Conservation (phyloP, 2,797 vertebrate species). For the Lepilemur ruficaudatus region DNA sequence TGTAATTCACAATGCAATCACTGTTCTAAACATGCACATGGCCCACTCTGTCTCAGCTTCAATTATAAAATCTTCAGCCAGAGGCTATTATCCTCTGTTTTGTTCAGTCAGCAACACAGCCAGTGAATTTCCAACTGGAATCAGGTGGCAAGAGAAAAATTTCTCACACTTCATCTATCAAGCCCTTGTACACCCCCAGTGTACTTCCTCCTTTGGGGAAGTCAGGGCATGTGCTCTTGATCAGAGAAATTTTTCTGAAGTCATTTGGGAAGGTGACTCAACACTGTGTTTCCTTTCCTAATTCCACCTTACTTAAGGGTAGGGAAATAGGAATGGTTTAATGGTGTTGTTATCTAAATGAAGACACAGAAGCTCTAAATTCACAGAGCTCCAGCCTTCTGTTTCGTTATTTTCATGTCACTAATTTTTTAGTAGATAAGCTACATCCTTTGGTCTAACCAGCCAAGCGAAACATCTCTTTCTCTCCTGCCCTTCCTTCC, state of each 20-base stretch:
- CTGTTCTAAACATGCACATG: constrained; percentile 64
- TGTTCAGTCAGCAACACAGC: constrained; percentile 47
- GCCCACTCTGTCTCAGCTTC: constrained; percentile 57
- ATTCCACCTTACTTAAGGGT: background rate
- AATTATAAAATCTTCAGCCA: constrained; percentile 63
- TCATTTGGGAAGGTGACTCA: constrained; percentile 2
- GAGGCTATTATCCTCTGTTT: constrained; percentile 55
- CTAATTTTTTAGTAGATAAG: background rate
- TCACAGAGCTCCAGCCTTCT: background rate
- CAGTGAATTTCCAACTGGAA: constrained; percentile 61
- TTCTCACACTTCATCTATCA: background rate
- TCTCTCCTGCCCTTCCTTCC: background rate
- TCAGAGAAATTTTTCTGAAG: background rate
- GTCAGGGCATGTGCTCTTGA: background rate
- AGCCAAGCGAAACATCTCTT: background rate
- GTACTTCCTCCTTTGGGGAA: background rate
- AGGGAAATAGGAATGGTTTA: background rate
- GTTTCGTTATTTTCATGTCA: background rate
- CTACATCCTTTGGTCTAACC: background rate
- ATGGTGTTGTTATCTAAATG: background rate
- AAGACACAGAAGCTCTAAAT: background rate
- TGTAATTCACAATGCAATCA: constrained; percentile 57
- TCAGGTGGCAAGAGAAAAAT: constrained; percentile 39
- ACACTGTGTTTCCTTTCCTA: background rate
- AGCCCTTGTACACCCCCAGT: background rate